Evolutionary conservation across 2,797 vertebrate species (phyloP).

Genomic region (Cryptoprocta ferox): DNA sequence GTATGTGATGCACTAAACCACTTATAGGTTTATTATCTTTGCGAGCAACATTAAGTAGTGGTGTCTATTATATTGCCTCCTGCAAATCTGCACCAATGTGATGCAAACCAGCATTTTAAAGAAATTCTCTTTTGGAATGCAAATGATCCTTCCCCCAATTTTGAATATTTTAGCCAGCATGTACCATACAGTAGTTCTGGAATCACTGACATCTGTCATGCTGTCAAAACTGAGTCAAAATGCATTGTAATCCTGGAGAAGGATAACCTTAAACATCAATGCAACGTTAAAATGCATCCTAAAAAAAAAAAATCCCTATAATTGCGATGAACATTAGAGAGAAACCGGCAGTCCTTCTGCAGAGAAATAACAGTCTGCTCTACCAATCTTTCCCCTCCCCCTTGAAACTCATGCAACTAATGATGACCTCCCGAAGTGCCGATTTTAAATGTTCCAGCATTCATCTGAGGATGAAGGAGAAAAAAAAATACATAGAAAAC

Average conservation of each 20-base stretch:
- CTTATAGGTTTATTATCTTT: conserved; percentile 76
- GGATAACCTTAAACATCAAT: conserved; percentile 71
- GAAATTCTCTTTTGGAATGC: conserved; percentile 84
- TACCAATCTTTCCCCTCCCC: conserved; percentile 67
- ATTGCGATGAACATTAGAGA: conserved; percentile 76
- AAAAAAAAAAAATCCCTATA: conserved; percentile 80
- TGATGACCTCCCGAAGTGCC: conserved; percentile 87
- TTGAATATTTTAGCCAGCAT: conserved; percentile 74
- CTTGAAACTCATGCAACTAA: conserved; percentile 84
- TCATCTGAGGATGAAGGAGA: conserved; percentile 78
- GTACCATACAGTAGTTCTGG: conserved; percentile 82
- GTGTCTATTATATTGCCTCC: conserved; percentile 76
- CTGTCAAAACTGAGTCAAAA: conserved; percentile 75
- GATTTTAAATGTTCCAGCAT: conserved; percentile 79
- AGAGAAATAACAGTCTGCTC: conserved; percentile 76
- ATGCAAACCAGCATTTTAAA: conserved; percentile 82
- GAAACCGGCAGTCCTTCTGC: conserved; percentile 81
- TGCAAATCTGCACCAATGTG: conserved; percentile 79
- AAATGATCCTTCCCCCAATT: conserved; percentile 81
- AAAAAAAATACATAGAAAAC: conserved; percentile 70
- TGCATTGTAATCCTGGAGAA: conserved; percentile 66
- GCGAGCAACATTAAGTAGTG: conserved; percentile 71
- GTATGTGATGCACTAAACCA: conserved; percentile 62
- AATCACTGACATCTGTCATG: conserved; percentile 76
- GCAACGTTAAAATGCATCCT: conserved; percentile 77